These are phyloP conservation scores for Pollenia griseotomentosa DNA, from an alignment of 2,888 invertebrate species.

Conservation along the genomic window DNA sequence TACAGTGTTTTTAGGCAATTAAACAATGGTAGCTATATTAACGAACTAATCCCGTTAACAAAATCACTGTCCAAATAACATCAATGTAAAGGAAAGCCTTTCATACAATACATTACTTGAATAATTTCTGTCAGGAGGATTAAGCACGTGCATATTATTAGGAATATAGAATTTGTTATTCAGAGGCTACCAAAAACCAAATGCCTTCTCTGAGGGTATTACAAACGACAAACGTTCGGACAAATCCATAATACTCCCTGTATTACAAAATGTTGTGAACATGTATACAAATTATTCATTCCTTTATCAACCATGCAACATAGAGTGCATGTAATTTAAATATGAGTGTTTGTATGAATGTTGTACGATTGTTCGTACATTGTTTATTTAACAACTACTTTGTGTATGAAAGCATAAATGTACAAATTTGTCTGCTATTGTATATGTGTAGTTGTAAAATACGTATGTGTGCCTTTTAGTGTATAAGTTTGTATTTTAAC, in stretches of 20 bases:
- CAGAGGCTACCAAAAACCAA: not conserved
- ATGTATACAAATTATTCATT: conserved; percentile 28
- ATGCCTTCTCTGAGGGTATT: not conserved
- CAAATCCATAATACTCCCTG: conserved; percentile 15
- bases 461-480: not conserved
- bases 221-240: conserved; percentile 33
- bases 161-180: not conserved
- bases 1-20: not conserved
- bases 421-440: conserved; percentile 2
- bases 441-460: not conserved
- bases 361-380: conserved; percentile 20
- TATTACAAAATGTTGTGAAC: not conserved
- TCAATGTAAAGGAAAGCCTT: not conserved
- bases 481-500: not conserved
- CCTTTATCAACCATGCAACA: conserved; percentile 24
- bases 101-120: not conserved
- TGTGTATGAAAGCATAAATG: conserved; percentile 11
- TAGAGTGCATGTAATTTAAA: conserved; percentile 16
- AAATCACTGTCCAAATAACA: not conserved
- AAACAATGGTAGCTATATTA: not conserved
- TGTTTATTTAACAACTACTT: conserved; percentile 57
- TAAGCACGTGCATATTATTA: not conserved
- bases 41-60: not conserved
- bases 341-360: conserved; percentile 5
- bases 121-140: not conserved